phyloP scores from a whole-genome alignment of 2,113 vertebrate species.

The Scomber colias region DNA sequence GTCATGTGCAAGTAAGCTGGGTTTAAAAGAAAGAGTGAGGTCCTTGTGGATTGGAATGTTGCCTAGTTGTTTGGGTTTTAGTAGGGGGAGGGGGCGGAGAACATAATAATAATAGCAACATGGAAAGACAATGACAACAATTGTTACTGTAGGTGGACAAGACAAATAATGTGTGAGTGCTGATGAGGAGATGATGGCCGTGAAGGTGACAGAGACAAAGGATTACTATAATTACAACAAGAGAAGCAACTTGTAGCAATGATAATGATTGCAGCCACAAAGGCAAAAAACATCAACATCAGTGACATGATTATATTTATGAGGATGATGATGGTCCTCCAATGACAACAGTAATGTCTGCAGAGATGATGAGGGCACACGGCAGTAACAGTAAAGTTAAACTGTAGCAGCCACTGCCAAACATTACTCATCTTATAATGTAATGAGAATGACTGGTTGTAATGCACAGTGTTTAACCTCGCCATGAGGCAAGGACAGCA shows the following conservation, averaged over 20 bases:
- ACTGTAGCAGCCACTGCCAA: slow-evolving; percentile 47
- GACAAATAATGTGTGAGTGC: not conserved
- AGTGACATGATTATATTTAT: slow-evolving; percentile 27
- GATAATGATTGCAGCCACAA: slow-evolving; percentile 15
- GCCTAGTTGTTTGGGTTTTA: too few species aligned
- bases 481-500: slow-evolving; percentile 52
- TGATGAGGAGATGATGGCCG: not conserved
- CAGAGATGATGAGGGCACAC: slow-evolving; percentile 48
- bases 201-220: slow-evolving; percentile 22
- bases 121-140: slow-evolving; percentile 1
- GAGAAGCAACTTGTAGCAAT: slow-evolving; percentile 22
- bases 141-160: not conserved
- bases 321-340: slow-evolving; percentile 40
- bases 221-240: slow-evolving; percentile 40
- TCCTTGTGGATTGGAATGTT: too few species aligned
- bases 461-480: slow-evolving; percentile 61
- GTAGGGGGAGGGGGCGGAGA: too few species aligned
- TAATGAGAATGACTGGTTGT: slow-evolving; percentile 61
- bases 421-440: slow-evolving; percentile 69
- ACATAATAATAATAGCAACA: not conserved
- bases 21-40: not conserved
- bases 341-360: slow-evolving; percentile 6
- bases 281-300: slow-evolving; percentile 23
- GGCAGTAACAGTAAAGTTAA: slow-evolving; percentile 41
- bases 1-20: not conserved